Evolutionary conservation across 2,888 invertebrate genomes (phyloP).

Genomic region (Hypolimnas misippus): DNA sequence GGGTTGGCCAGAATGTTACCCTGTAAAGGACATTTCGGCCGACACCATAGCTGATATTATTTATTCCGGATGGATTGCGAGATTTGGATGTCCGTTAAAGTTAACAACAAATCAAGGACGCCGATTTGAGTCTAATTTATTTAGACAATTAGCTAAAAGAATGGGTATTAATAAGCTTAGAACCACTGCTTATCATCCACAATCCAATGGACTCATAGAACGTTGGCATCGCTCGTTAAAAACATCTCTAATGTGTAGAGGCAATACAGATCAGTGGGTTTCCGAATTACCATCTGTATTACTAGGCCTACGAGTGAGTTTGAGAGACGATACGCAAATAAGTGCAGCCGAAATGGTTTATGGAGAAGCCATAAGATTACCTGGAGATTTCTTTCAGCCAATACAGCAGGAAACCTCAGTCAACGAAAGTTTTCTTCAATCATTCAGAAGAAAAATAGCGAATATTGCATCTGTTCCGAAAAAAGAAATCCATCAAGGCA

Average conservation of each 20-base stretch:
- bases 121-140: slow-evolving; percentile 40
- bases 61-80: too few relatives aligned
- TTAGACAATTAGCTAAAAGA: slow-evolving; percentile 29
- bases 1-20: slow-evolving; percentile 50
- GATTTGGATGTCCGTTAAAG: slow-evolving; percentile 38
- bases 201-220: slow-evolving; percentile 36
- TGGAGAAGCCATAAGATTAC: slow-evolving; percentile 45
- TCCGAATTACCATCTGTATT: slow-evolving; percentile 43
- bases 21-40: slow-evolving; percentile 47
- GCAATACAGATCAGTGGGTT: slow-evolving; percentile 38
- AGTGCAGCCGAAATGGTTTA: too few relatives aligned
- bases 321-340: too few relatives aligned
- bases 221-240: slow-evolving; percentile 38
- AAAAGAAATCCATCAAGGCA: too few relatives aligned
- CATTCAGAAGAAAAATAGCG: too few relatives aligned
- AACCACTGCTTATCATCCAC: slow-evolving; percentile 42
- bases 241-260: slow-evolving; percentile 24
- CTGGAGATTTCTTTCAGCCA: slow-evolving; percentile 45
- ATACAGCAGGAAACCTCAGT: neutral
- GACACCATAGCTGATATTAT: slow-evolving; percentile 47
- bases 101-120: slow-evolving; percentile 41
- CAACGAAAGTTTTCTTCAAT: too few relatives aligned
- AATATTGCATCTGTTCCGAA: too few relatives aligned
- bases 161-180: slow-evolving; percentile 39
- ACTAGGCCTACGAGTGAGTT: slow-evolving; percentile 6